Evolutionary conservation across 2,888 invertebrate species (phyloP).

Genomic region (Xylota sylvarum): DNA sequence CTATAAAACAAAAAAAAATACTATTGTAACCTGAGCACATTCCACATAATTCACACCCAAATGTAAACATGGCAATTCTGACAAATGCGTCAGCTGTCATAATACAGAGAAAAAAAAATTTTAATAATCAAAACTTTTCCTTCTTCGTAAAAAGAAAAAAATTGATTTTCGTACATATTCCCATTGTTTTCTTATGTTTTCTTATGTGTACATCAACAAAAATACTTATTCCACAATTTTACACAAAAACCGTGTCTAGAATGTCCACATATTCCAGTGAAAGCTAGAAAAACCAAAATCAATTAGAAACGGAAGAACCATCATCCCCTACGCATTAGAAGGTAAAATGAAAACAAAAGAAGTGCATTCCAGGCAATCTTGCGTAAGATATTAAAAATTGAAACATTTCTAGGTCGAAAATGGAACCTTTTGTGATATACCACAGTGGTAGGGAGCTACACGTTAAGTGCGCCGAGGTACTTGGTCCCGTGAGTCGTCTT

Average conservation of each 20-base stretch:
- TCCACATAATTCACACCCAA: conserved; percentile 21
- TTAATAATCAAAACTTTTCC: conserved; percentile 47
- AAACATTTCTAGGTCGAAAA: conserved; percentile 46
- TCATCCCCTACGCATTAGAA: conserved; percentile 38
- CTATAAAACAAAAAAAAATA: conserved; percentile 17
- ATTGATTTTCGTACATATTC: conserved; percentile 54
- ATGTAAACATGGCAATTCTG: conserved; percentile 35
- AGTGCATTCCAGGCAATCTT: conserved; percentile 14
- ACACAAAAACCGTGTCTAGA: background rate
- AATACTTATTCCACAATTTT: background rate
- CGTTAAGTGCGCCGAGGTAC: conserved; percentile 17
- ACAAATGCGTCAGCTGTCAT: conserved; percentile 57
- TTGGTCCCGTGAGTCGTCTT: conserved; percentile 53
- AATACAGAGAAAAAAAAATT: conserved; percentile 36
- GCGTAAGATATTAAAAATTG: conserved; percentile 24
- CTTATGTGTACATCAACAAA: background rate
- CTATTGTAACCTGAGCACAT: conserved; percentile 34
- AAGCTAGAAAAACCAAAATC: background rate
- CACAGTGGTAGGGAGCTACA: conserved; percentile 51
- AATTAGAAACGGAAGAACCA: conserved; percentile 9
- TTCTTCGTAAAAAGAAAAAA: conserved; percentile 20
- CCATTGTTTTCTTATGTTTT: conserved; percentile 19
- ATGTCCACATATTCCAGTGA: conserved; percentile 34
- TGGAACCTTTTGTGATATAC: conserved; percentile 64
- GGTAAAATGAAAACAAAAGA: conserved; percentile 55